Conservation (phyloP, 2,113 vertebrate genomes). For the Thoracochromis brauschi region DNA sequence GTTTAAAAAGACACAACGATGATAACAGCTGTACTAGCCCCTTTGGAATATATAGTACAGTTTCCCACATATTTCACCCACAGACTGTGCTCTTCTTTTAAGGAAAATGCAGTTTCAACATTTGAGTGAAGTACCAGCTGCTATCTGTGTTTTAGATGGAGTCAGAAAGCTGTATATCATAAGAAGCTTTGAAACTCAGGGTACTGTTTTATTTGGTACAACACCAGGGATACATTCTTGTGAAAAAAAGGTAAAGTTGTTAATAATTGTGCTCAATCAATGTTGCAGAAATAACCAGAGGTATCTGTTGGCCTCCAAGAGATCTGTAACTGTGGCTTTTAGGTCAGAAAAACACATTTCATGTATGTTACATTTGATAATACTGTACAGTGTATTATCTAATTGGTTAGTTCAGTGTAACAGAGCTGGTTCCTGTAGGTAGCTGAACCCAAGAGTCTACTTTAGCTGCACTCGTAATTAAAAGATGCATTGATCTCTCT, state of each 20-base stretch:
- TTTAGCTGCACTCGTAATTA: conserved; percentile 64
- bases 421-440: conserved; percentile 37
- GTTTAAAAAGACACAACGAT: not conserved
- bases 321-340: not conserved
- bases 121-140: not conserved
- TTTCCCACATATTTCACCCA: not conserved
- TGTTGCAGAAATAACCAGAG: not conserved
- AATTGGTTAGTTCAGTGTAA: conserved; percentile 23
- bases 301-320: not conserved
- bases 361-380: conserved; percentile 5
- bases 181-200: not conserved
- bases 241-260: not conserved
- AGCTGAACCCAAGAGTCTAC: conserved; percentile 35
- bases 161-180: not conserved
- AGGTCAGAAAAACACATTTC: conserved; percentile 4
- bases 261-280: not conserved
- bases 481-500: conserved; percentile 66
- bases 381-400: not conserved
- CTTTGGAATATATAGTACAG: not conserved
- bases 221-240: not conserved
- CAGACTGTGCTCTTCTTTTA: not conserved
- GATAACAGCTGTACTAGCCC: not conserved
- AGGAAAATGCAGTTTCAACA: not conserved
- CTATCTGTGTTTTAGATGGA: not conserved
- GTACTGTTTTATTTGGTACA: not conserved